Evolutionary conservation across 2,888 invertebrate genomes (phyloP).

Genomic region (Hoplodrina blanda): DNA sequence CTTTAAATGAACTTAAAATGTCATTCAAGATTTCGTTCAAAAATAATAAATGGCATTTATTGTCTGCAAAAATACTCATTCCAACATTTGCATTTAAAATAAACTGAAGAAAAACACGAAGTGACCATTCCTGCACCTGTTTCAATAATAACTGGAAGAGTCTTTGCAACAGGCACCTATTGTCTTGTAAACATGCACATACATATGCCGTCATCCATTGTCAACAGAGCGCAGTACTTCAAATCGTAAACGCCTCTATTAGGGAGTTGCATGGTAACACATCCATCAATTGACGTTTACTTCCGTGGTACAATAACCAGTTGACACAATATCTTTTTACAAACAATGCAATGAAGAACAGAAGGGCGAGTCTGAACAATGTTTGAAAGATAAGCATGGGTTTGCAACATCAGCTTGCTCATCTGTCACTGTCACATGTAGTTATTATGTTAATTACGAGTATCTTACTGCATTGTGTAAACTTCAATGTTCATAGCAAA

Average conservation of each 20-base stretch:
- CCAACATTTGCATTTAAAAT: conserved; percentile 7
- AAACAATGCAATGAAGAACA: conserved; percentile 1
- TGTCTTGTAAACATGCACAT: conserved; percentile 48
- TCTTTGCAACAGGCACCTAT: conserved; percentile 8
- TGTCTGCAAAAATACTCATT: conserved; percentile 27
- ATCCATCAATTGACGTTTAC: conserved; percentile 53
- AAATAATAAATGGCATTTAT: conserved; percentile 37
- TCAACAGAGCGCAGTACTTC: conserved; percentile 17
- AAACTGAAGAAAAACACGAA: conserved; percentile 10
- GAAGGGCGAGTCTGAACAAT: conserved; percentile 29
- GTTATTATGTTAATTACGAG: background rate
- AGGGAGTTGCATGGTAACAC: conserved; percentile 19
- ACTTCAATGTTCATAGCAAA: background rate
- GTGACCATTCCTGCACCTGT: conserved; percentile 25
- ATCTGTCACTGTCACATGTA: background rate
- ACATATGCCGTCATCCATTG: conserved; percentile 26
- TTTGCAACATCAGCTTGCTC: background rate
- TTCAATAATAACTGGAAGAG: conserved; percentile 41
- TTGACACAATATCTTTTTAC: conserved; percentile 33
- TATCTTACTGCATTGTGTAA: background rate
- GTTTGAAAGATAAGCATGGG: background rate
- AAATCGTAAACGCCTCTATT: conserved; percentile 38
- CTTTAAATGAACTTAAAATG: background rate
- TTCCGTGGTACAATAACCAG: conserved; percentile 52
- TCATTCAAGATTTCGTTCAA: conserved; percentile 21